Base-by-base conservation (phyloP, 2,888 invertebrate genomes). In the Mythimna ferrago region DNA sequence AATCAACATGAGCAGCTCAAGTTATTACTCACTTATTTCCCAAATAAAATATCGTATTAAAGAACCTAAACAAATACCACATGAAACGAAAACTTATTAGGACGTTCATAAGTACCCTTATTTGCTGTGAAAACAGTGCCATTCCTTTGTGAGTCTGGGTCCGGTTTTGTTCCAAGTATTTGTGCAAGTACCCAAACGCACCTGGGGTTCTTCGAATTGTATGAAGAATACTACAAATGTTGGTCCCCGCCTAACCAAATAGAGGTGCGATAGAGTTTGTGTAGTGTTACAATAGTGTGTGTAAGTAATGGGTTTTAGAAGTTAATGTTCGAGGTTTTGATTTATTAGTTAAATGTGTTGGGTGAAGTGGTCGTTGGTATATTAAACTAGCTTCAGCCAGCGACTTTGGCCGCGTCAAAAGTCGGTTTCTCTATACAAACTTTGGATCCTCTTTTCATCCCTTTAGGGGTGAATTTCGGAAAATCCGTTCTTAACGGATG, bases 161-260 rank as follows among this genome's bases (percentile, higher is more conserved):
- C 80, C 72, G 81, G 87, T 87, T 87, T 84, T 84, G 78, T 83
- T 82, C 64, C 68, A 86, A 90, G 89, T 91, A 87, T 90, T 91
- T 91, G 88, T 86, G 78, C 86, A 89, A 89, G 85, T 78, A 75
- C 78, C 80, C 81, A 73, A 85, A 76, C 86, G 71, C 90, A 91
- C 90, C 91, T 90, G 90, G 88, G 48, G 83, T 86, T 87, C 89
- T 89, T 88, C 81, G 83, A 84, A 82, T 80, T 81, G 83, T 86
- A 85, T 85, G 87, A 87, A 87, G 81, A 81, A 88, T 85, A 76
- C 80, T 83, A 80, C 88, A 89, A 89, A 89, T 85, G 89, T 84
- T 84, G 77, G 83, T 77, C 76, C 72, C 82, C 85, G 64, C 86
- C 84, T 84, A 86, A 82, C 41, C 61, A 87, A 86, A 84, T 26